Evolutionary conservation across 2,888 invertebrate genomes (phyloP).

Genomic region (Druceiella hillmani): DNA sequence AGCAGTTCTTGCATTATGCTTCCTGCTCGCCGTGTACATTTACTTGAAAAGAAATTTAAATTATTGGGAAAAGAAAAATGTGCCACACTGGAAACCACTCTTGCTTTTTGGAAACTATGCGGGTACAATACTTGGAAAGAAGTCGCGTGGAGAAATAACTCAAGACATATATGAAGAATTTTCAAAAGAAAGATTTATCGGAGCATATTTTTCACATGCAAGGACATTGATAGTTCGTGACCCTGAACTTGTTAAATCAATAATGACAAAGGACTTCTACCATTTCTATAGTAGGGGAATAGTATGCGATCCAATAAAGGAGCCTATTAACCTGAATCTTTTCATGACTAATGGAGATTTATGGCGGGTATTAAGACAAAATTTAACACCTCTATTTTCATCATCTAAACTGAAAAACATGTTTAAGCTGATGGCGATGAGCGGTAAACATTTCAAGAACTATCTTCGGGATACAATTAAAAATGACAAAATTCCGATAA

Average conservation of each 20-base stretch:
- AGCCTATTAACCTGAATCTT: background rate
- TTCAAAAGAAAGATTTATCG: too few relatives aligned
- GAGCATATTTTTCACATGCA: too few relatives aligned
- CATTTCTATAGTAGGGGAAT: slow-evolving; percentile 4
- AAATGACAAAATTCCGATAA: background rate
- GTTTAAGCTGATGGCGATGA: slow-evolving; percentile 1
- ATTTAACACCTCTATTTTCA: slow-evolving; percentile 6
- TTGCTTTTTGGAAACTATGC: too few relatives aligned
- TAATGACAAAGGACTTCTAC: slow-evolving; percentile 9
- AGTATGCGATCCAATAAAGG: background rate
- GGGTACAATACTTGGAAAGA: too few relatives aligned
- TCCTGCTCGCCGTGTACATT: too few relatives aligned
- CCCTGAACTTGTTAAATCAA: slow-evolving; percentile 4
- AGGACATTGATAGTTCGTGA: too few relatives aligned
- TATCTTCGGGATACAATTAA: background rate
- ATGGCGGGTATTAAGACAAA: slow-evolving; percentile 6
- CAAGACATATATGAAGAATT: too few relatives aligned
- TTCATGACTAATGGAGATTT: slow-evolving; percentile 4
- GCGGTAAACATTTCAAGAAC: background rate
- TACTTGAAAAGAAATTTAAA: too few relatives aligned
- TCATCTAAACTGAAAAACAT: slow-evolving; percentile 6
- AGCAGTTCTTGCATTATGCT: too few relatives aligned
- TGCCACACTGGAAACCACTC: too few relatives aligned
- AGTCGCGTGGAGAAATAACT: too few relatives aligned
- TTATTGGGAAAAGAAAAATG: too few relatives aligned